Evolutionary conservation across 2,113 vertebrate species (phyloP).

Genomic region (Callipepla californica): DNA sequence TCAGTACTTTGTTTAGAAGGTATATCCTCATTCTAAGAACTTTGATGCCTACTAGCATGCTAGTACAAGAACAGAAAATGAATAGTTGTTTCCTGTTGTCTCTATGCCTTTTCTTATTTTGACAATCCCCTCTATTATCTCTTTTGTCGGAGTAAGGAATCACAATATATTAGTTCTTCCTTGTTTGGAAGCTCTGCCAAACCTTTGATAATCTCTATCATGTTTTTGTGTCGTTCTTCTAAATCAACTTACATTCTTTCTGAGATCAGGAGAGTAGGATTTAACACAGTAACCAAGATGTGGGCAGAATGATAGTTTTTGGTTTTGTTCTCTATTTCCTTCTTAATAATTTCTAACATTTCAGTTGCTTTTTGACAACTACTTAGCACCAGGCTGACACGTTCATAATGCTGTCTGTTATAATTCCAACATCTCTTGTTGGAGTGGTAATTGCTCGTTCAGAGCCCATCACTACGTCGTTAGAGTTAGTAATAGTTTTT

Average conservation of each 20-base stretch:
- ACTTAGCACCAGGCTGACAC: neutral
- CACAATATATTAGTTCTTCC: fast-evolving
- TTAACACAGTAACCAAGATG: neutral
- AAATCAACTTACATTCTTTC: neutral
- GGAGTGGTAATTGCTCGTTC: neutral
- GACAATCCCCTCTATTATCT: neutral
- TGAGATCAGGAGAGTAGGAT: neutral
- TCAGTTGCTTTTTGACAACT: neutral
- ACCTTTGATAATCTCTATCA: neutral
- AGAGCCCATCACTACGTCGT: neutral
- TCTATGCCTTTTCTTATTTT: neutral
- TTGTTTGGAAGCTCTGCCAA: neutral
- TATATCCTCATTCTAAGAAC: neutral
- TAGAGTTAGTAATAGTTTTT: neutral
- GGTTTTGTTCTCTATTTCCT: neutral
- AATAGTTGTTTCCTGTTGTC: neutral
- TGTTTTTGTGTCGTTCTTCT: neutral
- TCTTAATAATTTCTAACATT: neutral
- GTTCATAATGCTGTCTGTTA: neutral
- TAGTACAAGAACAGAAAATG: neutral
- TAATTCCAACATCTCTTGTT: neutral
- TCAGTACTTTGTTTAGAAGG: neutral
- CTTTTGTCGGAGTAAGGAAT: neutral
- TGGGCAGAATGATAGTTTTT: neutral
- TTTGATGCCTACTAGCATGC: neutral